Evolutionary conservation across 2,888 invertebrate genomes (phyloP).

Genomic region (Catocala nupta): DNA sequence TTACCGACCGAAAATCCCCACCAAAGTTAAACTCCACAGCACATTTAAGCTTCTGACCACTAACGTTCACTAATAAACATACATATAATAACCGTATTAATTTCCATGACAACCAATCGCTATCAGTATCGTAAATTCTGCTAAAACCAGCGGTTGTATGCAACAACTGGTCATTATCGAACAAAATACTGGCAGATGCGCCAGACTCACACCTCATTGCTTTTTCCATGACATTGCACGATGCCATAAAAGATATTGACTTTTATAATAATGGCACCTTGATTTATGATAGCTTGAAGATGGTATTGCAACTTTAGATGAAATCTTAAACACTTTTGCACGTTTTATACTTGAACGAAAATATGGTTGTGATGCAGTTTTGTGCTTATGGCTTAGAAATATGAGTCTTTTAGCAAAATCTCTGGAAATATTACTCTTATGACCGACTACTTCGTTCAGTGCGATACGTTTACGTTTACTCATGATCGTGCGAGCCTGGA

Average conservation of each 20-base stretch:
- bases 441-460: no score
- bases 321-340: background rate
- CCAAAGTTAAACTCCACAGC: slow-evolving; percentile 21
- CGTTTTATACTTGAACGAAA: background rate
- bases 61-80: slow-evolving; percentile 37
- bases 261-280: slow-evolving; percentile 68
- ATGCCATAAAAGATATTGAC: slow-evolving; percentile 80
- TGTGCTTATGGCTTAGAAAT: background rate
- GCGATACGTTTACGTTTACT: no score
- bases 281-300: slow-evolving; percentile 58
- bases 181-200: slow-evolving; percentile 76
- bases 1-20: slow-evolving; percentile 12
- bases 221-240: slow-evolving; percentile 83
- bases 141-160: slow-evolving; percentile 56
- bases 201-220: slow-evolving; percentile 80
- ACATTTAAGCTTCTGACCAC: slow-evolving; percentile 26
- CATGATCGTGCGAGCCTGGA: no score
- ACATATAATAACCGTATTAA: slow-evolving; percentile 39
- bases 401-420: no score
- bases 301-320: slow-evolving; percentile 10
- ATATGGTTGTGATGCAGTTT: background rate
- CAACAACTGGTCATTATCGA: slow-evolving; percentile 72
- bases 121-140: slow-evolving; percentile 54
- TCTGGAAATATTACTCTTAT: no score
- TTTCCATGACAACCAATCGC: slow-evolving; percentile 39